Evolutionary conservation across 2,888 invertebrate genomes (phyloP), one percentile per base, ranked within the genome.

Genomic region (Eupithecia exiguata): DNA sequence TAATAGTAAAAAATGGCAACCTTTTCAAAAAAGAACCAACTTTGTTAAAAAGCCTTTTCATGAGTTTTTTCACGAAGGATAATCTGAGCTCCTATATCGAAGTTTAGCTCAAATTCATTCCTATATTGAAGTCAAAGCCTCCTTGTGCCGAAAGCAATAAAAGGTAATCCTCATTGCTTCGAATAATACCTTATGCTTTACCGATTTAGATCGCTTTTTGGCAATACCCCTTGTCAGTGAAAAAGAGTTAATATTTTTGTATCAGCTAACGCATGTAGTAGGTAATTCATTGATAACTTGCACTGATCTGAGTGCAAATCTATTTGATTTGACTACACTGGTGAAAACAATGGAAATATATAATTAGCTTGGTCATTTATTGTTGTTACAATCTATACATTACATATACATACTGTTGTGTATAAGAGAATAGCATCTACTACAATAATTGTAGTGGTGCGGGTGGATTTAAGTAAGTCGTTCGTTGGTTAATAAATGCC

Each of bases 101-200:
- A 68, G 62, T 68, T 68, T 70, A 63, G 53, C 46, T 62, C 74
- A 74, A 71, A 74, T 62, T 35, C 16, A 62, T 62, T 62, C 62
- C 62, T 18, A 62, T 35, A 62, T 62, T 62, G 62, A 35, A 62
- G 4, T 62, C 7, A 62, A 62, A 62, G 7, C 30, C 30, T 35
- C 25, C 10, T 66, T 36, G 62, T 43, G 66, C 21, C 10, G 21
- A 63, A 68, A 65, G 74, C 53, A 70, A 71, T 71, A 65, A 61
- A 46, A 46, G 10, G 9, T 58, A 25, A 58, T 58, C 58, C 62
- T 6, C 35, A 62, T 35, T 62, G 62, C 62, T 62, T 62, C 62
- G 18, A 35, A 35, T 62, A 18, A 62, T 62, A 62, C 46, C 46
- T 46, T 16, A 18, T n/a, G 46, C 46, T 46, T 46, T 46, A 35